Conservation (phyloP, 2,888 invertebrate genomes). For the Onchidella celtica region DNA sequence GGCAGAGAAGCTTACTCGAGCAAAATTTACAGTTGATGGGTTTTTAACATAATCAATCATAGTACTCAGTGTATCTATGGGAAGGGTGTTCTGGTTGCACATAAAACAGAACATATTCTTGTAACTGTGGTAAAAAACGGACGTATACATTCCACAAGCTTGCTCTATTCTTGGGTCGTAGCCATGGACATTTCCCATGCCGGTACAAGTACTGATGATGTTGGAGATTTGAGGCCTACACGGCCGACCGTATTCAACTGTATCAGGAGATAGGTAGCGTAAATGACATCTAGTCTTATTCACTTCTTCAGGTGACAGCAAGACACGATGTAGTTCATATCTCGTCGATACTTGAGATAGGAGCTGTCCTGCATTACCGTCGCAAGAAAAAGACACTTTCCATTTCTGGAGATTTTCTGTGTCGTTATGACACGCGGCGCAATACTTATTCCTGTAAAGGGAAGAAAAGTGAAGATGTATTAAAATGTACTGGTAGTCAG, state of each 20-base stretch:
- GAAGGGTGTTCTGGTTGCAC: conserved; percentile 49
- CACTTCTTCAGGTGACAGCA: neutral
- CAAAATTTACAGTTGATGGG: neutral
- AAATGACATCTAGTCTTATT: neutral
- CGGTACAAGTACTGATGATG: conserved; percentile 46
- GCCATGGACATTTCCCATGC: conserved; percentile 44
- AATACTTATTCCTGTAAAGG: neutral
- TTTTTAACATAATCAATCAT: too few species aligned
- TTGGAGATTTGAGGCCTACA: neutral
- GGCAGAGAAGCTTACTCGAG: conserved; percentile 13
- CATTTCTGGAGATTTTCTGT: neutral
- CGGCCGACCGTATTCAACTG: neutral
- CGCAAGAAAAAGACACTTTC: neutral
- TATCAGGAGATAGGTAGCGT: neutral
- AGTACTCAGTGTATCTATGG: too few species aligned
- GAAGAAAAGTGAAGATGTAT: too few species aligned
- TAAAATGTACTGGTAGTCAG: too few species aligned
- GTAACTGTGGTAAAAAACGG: conserved; percentile 34
- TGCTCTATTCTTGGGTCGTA: conserved; percentile 47
- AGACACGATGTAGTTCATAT: neutral
- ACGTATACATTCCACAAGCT: conserved; percentile 48
- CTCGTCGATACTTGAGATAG: neutral
- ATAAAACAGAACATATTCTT: conserved; percentile 54
- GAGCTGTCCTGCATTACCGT: neutral
- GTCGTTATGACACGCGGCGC: neutral